Conservation (phyloP, 2,113 vertebrate genomes). For the Ictidomys tridecemlineatus region DNA sequence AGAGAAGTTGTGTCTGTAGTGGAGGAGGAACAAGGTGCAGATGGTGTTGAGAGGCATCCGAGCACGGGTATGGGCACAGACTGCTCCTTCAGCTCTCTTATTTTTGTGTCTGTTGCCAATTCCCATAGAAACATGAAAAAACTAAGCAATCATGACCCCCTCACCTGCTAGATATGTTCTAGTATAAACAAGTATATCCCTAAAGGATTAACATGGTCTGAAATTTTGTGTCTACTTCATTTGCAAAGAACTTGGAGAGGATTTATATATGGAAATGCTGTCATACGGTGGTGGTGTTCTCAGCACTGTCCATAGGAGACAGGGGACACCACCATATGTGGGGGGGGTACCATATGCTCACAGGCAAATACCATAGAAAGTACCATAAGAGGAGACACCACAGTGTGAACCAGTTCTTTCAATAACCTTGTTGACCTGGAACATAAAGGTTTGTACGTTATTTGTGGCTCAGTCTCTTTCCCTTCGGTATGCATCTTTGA, state of each 20-base stretch:
- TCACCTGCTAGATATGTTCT: neutral
- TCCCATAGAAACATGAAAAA: neutral
- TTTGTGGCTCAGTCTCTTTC: neutral
- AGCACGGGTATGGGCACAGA: neutral
- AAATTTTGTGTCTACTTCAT: conserved; percentile 9
- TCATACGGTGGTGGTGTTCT: neutral
- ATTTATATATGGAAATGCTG: neutral
- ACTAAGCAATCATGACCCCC: neutral
- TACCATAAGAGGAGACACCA: neutral
- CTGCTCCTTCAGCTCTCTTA: neutral
- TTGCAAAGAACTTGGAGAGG: neutral
- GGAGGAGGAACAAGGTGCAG: neutral
- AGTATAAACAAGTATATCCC: neutral
- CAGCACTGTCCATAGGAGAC: neutral
- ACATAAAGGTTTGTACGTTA: neutral
- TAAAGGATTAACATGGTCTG: neutral
- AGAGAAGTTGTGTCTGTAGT: neutral
- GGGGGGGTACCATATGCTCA: neutral
- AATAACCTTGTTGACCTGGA: neutral
- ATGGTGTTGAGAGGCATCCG: neutral
- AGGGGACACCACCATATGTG: neutral
- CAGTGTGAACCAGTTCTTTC: neutral
- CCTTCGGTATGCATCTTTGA: neutral
- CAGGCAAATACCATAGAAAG: neutral
- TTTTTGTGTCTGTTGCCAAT: neutral